These are phyloP conservation scores for Thalassoma bifasciatum DNA, from an alignment of 2,113 vertebrate genomes.

Conservation along the genomic window DNA sequence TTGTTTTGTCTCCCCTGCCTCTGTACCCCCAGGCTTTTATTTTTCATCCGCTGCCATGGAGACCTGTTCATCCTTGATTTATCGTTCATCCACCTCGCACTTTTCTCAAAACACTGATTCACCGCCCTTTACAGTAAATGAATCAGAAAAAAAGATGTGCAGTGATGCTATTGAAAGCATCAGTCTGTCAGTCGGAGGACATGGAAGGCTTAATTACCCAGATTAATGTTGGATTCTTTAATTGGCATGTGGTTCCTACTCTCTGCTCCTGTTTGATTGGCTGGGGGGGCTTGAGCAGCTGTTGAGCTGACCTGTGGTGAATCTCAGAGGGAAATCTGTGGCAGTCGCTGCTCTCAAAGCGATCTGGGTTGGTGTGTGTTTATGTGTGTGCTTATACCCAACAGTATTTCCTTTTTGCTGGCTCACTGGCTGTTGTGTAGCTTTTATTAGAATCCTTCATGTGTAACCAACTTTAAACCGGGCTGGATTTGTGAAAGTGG, in stretches of 20 bases:
- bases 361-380: constrained; percentile 5
- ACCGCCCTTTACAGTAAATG: constrained; percentile 43
- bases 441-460: constrained; percentile 14
- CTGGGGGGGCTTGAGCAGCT: constrained; percentile 70
- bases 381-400: neutral
- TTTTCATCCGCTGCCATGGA: constrained; percentile 29
- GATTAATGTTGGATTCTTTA: constrained; percentile 69
- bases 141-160: constrained; percentile 44
- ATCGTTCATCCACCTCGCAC: constrained; percentile 10
- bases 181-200: constrained; percentile 47
- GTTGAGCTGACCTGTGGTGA: constrained; percentile 65
- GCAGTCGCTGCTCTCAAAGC: constrained; percentile 50
- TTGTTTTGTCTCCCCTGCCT: constrained; percentile 16
- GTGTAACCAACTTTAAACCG: neutral
- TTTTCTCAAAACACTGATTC: constrained; percentile 33
- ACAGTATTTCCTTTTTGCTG: neutral
- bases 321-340: constrained; percentile 53
- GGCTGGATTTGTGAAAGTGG: neutral
- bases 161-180: constrained; percentile 43
- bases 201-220: constrained; percentile 55
- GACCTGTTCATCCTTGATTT: constrained; percentile 37
- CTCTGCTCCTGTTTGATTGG: constrained; percentile 71
- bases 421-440: constrained; percentile 4
- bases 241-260: constrained; percentile 61
- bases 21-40: constrained; percentile 19